Conservation (phyloP, 2,113 vertebrate genomes). For the Ursus arctos region DNA sequence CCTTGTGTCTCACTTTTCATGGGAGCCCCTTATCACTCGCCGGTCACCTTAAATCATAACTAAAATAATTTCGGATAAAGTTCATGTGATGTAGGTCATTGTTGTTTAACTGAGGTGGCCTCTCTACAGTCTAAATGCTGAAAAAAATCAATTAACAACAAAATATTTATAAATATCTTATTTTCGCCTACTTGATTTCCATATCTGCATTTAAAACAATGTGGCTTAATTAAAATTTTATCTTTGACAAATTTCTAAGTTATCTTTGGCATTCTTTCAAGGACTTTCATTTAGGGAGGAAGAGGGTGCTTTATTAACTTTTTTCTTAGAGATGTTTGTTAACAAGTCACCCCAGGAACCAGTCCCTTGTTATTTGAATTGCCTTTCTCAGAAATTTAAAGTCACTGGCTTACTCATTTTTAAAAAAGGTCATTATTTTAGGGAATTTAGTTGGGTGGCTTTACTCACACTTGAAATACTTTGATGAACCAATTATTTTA, state of each 20-base stretch:
- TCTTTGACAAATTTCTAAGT: not conserved
- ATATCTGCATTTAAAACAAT: not conserved
- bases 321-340: slow-evolving; percentile 9
- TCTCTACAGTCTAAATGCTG: not conserved
- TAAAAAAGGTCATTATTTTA: not conserved
- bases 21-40: not conserved
- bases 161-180: not conserved
- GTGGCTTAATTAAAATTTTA: not conserved
- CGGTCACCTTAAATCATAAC: not conserved
- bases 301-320: not conserved
- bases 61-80: not conserved
- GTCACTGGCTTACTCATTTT: not conserved
- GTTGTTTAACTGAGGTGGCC: not conserved
- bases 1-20: not conserved
- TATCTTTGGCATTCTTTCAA: not conserved
- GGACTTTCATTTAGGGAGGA: not conserved
- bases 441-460: not conserved
- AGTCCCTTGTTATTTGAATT: not conserved
- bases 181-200: not conserved
- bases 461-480: not conserved
- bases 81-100: not conserved
- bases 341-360: not conserved
- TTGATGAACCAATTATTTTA: not conserved
- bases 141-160: not conserved
- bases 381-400: not conserved